Base-by-base conservation (phyloP, 2,888 invertebrate species). In the Hofmannophila pseudospretella region DNA sequence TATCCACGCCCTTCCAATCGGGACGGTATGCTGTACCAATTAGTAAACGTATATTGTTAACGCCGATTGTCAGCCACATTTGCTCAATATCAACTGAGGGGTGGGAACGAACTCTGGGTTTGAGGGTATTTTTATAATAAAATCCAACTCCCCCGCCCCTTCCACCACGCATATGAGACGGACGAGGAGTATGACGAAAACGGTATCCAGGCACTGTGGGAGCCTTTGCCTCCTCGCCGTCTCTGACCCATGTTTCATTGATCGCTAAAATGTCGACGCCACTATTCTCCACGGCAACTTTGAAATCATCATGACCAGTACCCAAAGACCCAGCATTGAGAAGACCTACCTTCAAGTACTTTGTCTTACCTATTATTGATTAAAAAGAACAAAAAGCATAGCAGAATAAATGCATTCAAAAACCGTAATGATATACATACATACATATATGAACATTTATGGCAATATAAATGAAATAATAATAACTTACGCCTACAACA, bases 211-310 rank as follows among this genome's bases (percentile, higher is more conserved):
- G 32, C 0, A 47, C 12, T 1, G 3, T 10, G 0, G 49, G 50
- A 1, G 49, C 50, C 1, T 43, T 36, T 3, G 19, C 38, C 19
- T 1, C 12, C 28, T 45, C 41, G 0, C 45, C 45, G 5, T 13
- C 11, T 3, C 23, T 36, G 0, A 51, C 26, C 54, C 54, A 54
- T 0, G 51, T 53, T 23, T 53, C 47, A 11, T 53, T 53, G 2
- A 53, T 39, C 9, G 51, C 48, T 8, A 51, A 4, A 1, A 51
- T 22, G 22, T 49, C 48, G 1, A 45, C 10, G 7, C 30, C 27
- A 10, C 38, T 19, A 0, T 30, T 20, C 1, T 2, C 3, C 1
- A 47, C 8, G 0, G 45, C 39, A 1, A 19, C 33, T 0, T 31
- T 28, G 23, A 51, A 37, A 7, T 48, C 38, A 7, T 45, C 44